Conservation (phyloP, 2,797 vertebrate species). For the Molossus molossus region DNA sequence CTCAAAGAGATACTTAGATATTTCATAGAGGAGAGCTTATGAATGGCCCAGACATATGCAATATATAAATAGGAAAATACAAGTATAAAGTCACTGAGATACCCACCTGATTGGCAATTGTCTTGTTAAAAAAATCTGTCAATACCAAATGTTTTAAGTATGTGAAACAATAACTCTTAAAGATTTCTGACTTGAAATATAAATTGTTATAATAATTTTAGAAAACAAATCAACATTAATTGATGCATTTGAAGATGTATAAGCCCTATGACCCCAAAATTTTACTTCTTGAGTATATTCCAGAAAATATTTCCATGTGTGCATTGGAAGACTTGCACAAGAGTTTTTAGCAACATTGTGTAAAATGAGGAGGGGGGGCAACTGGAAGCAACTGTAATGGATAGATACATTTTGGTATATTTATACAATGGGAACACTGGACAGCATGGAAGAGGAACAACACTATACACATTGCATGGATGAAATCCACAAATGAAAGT, state of each 20-base stretch:
- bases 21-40: not conserved
- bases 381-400: not conserved
- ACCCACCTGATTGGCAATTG: not conserved
- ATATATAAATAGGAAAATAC: not conserved
- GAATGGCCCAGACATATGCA: not conserved
- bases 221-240: constrained; percentile 32
- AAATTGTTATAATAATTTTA: not conserved
- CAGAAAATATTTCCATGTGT: not conserved
- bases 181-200: not conserved
- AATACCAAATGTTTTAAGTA: not conserved
- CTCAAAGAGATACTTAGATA: not conserved
- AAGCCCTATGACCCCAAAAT: not conserved
- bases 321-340: not conserved
- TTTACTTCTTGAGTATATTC: not conserved
- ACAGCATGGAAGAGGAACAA: not conserved
- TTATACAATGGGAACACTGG: not conserved
- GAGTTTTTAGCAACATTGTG: not conserved
- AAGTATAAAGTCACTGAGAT: not conserved
- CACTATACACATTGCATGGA: not conserved
- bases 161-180: not conserved
- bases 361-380: not conserved
- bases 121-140: not conserved
- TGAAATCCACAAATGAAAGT: not conserved
- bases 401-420: not conserved
- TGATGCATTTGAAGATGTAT: not conserved